Base-by-base conservation (phyloP, 92 coral and sea anemone genomes). In the Nematostella vectensis region DNA sequence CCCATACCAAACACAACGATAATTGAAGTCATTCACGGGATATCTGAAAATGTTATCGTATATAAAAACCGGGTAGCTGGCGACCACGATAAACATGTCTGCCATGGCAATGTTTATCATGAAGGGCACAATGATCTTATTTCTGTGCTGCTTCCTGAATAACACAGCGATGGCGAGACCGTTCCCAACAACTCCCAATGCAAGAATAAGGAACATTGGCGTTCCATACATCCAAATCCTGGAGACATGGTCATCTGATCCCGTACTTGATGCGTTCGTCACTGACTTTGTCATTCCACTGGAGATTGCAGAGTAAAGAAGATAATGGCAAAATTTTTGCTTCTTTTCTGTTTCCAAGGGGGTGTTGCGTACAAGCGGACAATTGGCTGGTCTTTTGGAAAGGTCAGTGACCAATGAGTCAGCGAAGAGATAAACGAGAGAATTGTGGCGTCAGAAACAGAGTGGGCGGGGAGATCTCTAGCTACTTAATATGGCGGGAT, bases 91-190 rank as follows among this genome's bases (percentile, higher is more conserved):
- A 16, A 69, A 30, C 19, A 70, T 62, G 43, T 54, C 70, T 4
- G 82, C 82, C 22, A 68, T 15, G 1, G 82, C 76, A 2, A 75
- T 62, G 47, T 75, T 76, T 21, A 76, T 18, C 83, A 76, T 61
- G 2, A 69, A 55, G 17, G 76, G 69, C 12, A 69, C 39, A 3
- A 70, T 29, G 0, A 23, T 23, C n/a, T 61, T 58, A 26, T 37
- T 29, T 16, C 78, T 77, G 48, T 69, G 77, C 55, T 76, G 77
- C 18, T 23, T 43, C 23, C 57, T 60, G 2, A 37, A 4, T 0
- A 76, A 29, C 11, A 76, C 69, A 31, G 69, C 0, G 11, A 76
- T 30, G 15, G 59, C 48, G 20, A 55, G 13, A 1, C 29, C 12
- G 54, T 76, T 76, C 15, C 83, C 83, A 4, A 69, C 25, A 54